Evolutionary conservation across 1,140 invertebrate species (phyloP).

Genomic region (Drosophila athabasca): DNA sequence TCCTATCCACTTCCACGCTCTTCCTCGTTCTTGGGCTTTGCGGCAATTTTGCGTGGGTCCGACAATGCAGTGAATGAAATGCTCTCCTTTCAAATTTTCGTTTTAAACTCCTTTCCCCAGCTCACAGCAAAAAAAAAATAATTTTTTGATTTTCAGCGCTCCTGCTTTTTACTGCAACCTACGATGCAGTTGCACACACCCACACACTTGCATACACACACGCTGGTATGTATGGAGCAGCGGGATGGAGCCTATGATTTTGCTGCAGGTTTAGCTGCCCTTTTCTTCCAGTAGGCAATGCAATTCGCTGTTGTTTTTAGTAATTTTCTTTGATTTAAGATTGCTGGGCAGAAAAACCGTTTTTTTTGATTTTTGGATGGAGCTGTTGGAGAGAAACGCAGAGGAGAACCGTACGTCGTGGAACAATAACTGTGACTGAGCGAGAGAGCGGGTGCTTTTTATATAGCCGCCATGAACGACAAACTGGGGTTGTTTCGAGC

Average conservation of each 20-base stretch:
- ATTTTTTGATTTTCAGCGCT: slow-evolving; percentile 14
- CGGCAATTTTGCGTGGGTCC: background rate
- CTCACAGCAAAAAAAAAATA: slow-evolving; percentile 13
- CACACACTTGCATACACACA: slow-evolving; percentile 38
- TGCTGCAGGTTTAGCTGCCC: too few species aligned
- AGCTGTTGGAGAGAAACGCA: slow-evolving; percentile 33
- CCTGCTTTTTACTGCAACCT: slow-evolving; percentile 28
- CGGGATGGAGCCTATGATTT: background rate
- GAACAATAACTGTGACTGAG: slow-evolving; percentile 50
- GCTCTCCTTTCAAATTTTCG: background rate
- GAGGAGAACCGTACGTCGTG: slow-evolving; percentile 44
- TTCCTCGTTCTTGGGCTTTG: slow-evolving; percentile 10
- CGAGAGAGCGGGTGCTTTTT: too few species aligned
- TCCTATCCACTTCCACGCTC: background rate
- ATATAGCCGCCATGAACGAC: too few species aligned
- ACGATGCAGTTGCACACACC: slow-evolving; percentile 32
- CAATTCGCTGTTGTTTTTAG: slow-evolving; percentile 4
- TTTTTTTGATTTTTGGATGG: slow-evolving; percentile 16
- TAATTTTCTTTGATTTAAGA: slow-evolving; percentile 3
- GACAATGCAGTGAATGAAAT: background rate
- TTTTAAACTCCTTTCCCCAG: slow-evolving; percentile 4
- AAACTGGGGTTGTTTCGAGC: too few species aligned
- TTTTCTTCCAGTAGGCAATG: background rate
- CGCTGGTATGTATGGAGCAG: slow-evolving; percentile 27
- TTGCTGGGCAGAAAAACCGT: slow-evolving; percentile 6